Evolutionary conservation across 2,113 vertebrate genomes (phyloP), one percentile per base, ranked within the genome.

Genomic region (Dolichallabes microphthalmus): DNA sequence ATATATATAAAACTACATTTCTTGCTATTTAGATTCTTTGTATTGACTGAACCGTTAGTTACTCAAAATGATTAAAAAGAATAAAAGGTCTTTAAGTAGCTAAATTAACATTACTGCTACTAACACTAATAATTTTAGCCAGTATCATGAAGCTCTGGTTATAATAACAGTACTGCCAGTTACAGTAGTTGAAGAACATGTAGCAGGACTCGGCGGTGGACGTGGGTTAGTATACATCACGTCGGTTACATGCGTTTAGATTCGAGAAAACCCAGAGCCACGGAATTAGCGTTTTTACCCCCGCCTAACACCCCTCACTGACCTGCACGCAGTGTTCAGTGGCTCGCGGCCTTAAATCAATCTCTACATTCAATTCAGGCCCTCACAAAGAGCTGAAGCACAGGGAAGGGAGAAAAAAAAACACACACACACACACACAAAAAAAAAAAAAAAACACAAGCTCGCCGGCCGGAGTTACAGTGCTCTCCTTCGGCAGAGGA

Each of bases 331-430:
- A 76, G 55, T 68, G 66, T 74, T 78, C 73, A 81, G 78, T 57
- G 82, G 80, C 88, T 84, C 5, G 81, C 78, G 68, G 82, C 88
- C 80, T 84, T 85, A 89, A 89, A 89, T 89, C 88, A 87, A 87
- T 89, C 88, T 85, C 39, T 69, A 66, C 84, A 89, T 89, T 85
- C 88, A 87, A 85, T 87, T 85, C 88, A 87, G 83, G 71, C 66
- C 83, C 80, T 87, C 86, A 89, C 84, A 87, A 89, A 85, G 86
- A 86, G 60, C 84, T 69, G 86, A 87, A 77, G 71, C 71, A 17
- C 66, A 57, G 52, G 73, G 80, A 82, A 82, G 74, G 73, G n/a
- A 64, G 19, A 45, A n/a, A 50, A 77, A 69, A 88, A 83, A 86
- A 55, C 69, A 27, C 77, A 45, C 5, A 83, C 86, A 57, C 69